Evolutionary conservation across 2,888 invertebrate species (phyloP), one percentile per base, ranked within the genome.

Genomic region (Pollenia angustigena): DNA sequence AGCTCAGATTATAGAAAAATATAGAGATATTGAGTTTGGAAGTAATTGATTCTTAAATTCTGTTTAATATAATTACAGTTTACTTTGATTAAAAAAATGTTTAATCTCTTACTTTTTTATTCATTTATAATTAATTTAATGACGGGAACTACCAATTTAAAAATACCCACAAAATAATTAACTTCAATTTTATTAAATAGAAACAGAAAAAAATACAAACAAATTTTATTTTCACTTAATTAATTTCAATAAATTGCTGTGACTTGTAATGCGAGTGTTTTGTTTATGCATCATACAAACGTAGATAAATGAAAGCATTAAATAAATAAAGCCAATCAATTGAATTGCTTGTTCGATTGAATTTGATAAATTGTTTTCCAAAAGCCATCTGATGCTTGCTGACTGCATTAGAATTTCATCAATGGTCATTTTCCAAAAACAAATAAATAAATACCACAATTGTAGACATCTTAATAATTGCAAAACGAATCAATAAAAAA

Each of bases 241-340:
- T 84, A 72, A 62, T 74, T 81, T 79, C 74, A 81, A 82, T 85
- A 79, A 75, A 85, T 62, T 68, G 72, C 79, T 76, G 18, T 81
- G 58, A 48, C 66, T 48, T 11, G 7, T 14, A 80, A 23, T 44
- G 58, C 9, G 48, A 32, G 16, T 56, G 46, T 66, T 46, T 8
- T 56, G 46, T 66, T 46, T 11, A 16, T 54, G 56, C 54, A 62
- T 40, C 48, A 40, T 23, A 50, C n/a, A 46, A 58, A 56, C 16
- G 11, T 60, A 56, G 16, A 62, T 42, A 4, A 46, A 18, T 44
- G n/a, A 16, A 42, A 62, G 2, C n/a, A 52, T 6, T 66, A 56
- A 3, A 52, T 44, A 8, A 16, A 56, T 64, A 40, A 52, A 48
- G 50, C 18, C 74, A 72, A 64, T 48, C 40, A 64, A 74, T 81